Conservation (phyloP, 1,140 invertebrate genomes). For the Lithobius niger region DNA sequence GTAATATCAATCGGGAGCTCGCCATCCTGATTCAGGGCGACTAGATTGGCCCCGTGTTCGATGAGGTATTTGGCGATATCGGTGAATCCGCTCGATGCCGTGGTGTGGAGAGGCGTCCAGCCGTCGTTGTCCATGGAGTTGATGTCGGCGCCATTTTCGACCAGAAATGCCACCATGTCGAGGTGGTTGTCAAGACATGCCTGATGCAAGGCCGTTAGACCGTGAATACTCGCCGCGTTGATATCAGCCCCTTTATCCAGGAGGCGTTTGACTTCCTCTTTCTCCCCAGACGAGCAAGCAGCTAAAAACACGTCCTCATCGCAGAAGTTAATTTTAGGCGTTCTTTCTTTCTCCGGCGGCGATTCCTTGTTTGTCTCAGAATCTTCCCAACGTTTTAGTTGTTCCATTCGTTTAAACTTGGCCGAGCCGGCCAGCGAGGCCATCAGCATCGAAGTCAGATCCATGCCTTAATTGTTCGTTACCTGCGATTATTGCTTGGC, state of each 20-base stretch:
- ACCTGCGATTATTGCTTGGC: too few relatives aligned
- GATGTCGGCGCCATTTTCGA: conserved; percentile 32
- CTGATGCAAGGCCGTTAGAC: conserved; percentile 93
- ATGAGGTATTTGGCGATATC: conserved; percentile 76
- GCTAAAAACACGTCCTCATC: conserved; percentile 92
- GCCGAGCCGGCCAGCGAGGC: conserved; percentile 41
- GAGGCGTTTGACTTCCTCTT: conserved; percentile 81
- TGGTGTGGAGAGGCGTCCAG: conserved; percentile 41
- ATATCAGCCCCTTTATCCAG: conserved; percentile 86
- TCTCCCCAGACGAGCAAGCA: conserved; percentile 89
- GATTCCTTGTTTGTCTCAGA: conserved; percentile 87
- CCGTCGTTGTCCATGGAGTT: conserved; percentile 36
- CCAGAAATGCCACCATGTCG: conserved; percentile 15
- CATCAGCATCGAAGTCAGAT: conserved; percentile 12
- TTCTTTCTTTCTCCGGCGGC: conserved; percentile 24
- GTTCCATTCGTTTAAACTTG: conserved; percentile 82
- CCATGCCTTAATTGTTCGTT: too few relatives aligned
- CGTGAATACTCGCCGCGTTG: conserved; percentile 94
- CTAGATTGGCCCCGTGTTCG: conserved; percentile 81
- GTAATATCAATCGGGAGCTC: conserved; percentile 90
- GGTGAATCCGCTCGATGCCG: too few relatives aligned
- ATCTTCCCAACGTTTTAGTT: conserved; percentile 88
- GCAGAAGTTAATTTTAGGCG: conserved; percentile 79
- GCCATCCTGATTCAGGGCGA: conserved; percentile 93
- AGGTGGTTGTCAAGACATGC: conserved; percentile 22